Conservation (phyloP, 2,113 vertebrate species). For the Heloderma charlesbogerti region DNA sequence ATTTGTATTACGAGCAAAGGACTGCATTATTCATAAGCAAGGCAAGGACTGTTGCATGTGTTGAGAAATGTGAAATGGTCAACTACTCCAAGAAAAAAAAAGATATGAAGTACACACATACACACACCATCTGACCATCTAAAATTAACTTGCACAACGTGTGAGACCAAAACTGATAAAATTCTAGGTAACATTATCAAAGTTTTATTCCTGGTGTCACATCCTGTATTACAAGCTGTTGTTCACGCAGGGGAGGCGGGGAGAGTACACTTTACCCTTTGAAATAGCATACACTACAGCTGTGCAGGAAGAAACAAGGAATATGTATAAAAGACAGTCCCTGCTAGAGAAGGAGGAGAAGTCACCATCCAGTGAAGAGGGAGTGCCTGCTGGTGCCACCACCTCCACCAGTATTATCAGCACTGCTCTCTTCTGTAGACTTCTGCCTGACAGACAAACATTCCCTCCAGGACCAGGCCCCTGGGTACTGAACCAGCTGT, state of each 20-base stretch:
- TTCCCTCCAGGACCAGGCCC: too few relatives aligned
- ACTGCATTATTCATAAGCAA: constrained; percentile 31
- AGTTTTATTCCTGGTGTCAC: constrained; percentile 30
- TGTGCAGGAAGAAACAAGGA: constrained; percentile 33
- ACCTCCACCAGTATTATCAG: too few relatives aligned
- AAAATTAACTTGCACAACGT: constrained; percentile 12
- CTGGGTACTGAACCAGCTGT: too few relatives aligned
- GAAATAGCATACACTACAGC: constrained; percentile 14
- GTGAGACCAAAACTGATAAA: not conserved
- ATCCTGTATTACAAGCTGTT: constrained; percentile 14
- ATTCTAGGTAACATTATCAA: not conserved
- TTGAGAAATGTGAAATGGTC: not conserved
- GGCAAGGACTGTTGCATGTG: not conserved
- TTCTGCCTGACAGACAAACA: too few relatives aligned
- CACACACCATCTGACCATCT: not conserved
- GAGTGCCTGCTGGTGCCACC: too few relatives aligned
- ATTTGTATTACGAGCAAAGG: constrained; percentile 21
- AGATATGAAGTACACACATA: not conserved
- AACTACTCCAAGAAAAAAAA: not conserved
- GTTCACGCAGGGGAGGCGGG: constrained; percentile 5
- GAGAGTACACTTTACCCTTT: constrained; percentile 18
- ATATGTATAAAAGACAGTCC: constrained; percentile 54
- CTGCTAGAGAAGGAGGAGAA: too few relatives aligned
- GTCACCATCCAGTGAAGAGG: too few relatives aligned
- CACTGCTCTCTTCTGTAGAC: too few relatives aligned